Evolutionary conservation across 2,888 invertebrate species (phyloP).

Genomic region (Diarsia rubi): DNA sequence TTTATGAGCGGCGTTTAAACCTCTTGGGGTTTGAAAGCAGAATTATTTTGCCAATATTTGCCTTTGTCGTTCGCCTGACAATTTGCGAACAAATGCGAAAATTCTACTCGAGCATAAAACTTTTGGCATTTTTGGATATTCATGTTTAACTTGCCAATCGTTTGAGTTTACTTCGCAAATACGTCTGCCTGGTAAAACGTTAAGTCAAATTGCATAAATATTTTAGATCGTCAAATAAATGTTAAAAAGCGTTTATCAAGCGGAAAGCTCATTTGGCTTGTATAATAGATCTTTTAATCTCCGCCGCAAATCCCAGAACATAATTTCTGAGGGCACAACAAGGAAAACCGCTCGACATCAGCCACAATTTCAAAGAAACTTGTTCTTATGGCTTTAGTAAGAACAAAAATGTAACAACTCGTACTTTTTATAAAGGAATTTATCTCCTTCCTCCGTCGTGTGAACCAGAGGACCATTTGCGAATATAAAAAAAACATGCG

Average conservation of each 20-base stretch:
- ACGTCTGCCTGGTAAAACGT: conserved; percentile 8
- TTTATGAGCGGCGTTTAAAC: conserved; percentile 38
- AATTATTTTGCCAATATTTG: conserved; percentile 45
- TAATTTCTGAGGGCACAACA: conserved; percentile 21
- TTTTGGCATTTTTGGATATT: conserved; percentile 25
- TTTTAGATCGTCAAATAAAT: conserved; percentile 21
- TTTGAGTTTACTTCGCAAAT: conserved; percentile 41
- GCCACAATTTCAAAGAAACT: conserved; percentile 27
- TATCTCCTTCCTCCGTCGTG: conserved; percentile 52
- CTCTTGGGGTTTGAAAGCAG: conserved; percentile 11
- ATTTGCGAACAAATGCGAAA: conserved; percentile 54
- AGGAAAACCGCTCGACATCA: conserved; percentile 27
- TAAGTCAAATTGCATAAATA: conserved; percentile 26
- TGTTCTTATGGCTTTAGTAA: conserved; percentile 19
- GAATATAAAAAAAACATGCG: conserved; percentile 34
- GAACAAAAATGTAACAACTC: conserved; percentile 43
- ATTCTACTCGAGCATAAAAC: conserved; percentile 26
- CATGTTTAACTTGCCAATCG: conserved; percentile 39
- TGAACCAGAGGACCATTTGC: conserved; percentile 52
- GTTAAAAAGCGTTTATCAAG: conserved; percentile 5
- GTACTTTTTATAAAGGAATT: conserved; percentile 52
- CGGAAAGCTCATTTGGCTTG: conserved; percentile 2
- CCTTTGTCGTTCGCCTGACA: conserved; percentile 34
- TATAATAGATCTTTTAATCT: conserved; percentile 30
- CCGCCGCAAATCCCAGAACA: conserved; percentile 9